A percentile compares a stretch with the other conserved stretches of the same genome.
These are phyloP conservation scores for Venustaconcha ellipsiformis DNA, from an alignment of 1,140 invertebrate genomes.

Conservation along the genomic window DNA sequence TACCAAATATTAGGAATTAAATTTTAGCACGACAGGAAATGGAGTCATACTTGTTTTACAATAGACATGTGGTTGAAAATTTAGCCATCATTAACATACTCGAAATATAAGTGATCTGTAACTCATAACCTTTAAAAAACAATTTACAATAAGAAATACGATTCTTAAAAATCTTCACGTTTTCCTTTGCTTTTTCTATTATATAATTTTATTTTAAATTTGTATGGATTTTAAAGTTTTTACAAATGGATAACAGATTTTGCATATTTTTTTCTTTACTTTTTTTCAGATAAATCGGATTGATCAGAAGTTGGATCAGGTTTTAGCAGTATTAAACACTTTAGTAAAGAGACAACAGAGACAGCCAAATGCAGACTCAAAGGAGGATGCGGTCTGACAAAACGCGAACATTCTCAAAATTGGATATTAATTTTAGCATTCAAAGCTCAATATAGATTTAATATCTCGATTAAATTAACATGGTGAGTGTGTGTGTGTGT, in stretches of 20 bases:
- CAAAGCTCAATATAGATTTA: too few species aligned
- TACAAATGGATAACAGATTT: neutral
- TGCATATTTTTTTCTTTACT: constrained; percentile 40
- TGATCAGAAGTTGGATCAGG: constrained; percentile 80
- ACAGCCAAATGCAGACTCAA: constrained; percentile 28
- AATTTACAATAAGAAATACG: neutral
- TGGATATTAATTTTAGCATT: too few species aligned
- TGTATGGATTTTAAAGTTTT: neutral
- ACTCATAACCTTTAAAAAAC: neutral
- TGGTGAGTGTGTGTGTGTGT: too few species aligned
- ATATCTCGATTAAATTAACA: too few species aligned
- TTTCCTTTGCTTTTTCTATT: neutral
- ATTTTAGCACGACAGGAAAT: too few species aligned
- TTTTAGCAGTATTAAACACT: constrained; percentile 77
- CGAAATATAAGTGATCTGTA: too few species aligned
- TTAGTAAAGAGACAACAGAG: constrained; percentile 63
- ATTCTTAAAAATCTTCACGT: neutral
- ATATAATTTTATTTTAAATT: neutral
- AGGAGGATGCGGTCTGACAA: constrained; percentile 37
- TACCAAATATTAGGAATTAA: too few species aligned
- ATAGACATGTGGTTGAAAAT: too few species aligned
- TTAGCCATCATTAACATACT: too few species aligned
- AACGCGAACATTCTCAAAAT: too few species aligned
- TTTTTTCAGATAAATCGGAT: constrained; percentile 76
- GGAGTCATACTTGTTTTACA: too few species aligned